Evolutionary conservation across 1,140 invertebrate genomes (phyloP), one percentile per base, ranked within the genome.

Genomic region (Venustaconcha ellipsiformis): DNA sequence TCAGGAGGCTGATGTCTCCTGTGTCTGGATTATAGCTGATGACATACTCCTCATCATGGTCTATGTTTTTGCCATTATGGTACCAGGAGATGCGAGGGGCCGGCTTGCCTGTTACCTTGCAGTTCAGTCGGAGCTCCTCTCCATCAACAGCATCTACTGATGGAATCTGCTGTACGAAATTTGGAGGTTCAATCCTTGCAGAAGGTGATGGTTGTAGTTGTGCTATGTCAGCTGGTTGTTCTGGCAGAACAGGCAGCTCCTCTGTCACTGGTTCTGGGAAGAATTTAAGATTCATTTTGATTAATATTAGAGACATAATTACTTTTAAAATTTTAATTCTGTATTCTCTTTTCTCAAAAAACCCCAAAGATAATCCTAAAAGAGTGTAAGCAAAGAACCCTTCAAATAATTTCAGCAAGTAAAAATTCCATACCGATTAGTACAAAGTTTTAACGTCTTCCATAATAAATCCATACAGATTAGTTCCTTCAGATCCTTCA

Each of bases 21-120:
- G 87, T 88, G 48, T 88, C 80, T 67, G 83, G 80, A 74, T 88
- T 84, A 74, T 89, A 89, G 14, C 83, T 87, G 67, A 90, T 88
- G 64, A 88, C 86, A 83, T 88, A 88, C 60, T 90, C 88, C 70
- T 90, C 88, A 80, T 85, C 84, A 14, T 88, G 84, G 73, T 89
- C 88, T 67, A 90, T 89, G 69, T 86, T 88, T 72, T 85, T 86
- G 56, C 87, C 85, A 79, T 89, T 87, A 65, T 89, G 88, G 80
- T 87, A 90, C 85, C 88, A 90, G 3, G 87, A 88, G 26, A 90
- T 81, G 57, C 85, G 81, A 26, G 89, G 88, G 75, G 84, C 79
- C 15, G 89, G 89, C 30, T 82, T 81, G 13, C 89, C 89, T 62
- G 76, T 81, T 18, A 90, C 85, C 67, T 82, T 85, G 69, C 88